These are phyloP conservation scores for Crotalus viridis DNA, from an alignment of 2,113 vertebrate species.

Conservation along the genomic window DNA sequence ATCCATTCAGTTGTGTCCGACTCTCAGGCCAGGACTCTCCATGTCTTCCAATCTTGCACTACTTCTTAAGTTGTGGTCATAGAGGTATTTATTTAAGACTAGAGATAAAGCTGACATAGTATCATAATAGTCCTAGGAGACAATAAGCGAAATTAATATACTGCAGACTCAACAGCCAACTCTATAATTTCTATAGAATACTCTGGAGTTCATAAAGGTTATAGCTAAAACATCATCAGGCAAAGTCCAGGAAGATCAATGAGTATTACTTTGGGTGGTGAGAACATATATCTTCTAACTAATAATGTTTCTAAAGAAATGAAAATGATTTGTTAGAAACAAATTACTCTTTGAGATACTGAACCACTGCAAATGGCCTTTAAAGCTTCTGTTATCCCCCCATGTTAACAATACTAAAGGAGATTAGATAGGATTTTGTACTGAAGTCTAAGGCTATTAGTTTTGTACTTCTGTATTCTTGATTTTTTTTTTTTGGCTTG, in stretches of 20 bases:
- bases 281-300: neutral
- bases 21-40: neutral
- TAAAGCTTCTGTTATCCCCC: neutral
- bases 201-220: neutral
- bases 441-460: neutral
- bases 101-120: neutral
- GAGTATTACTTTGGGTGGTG: neutral
- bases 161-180: neutral
- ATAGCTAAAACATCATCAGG: neutral
- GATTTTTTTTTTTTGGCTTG: neutral
- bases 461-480: neutral
- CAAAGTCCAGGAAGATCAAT: neutral
- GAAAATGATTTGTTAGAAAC: neutral
- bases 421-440: neutral
- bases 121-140: neutral
- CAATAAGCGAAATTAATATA: neutral
- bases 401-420: neutral
- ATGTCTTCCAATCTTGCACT: neutral
- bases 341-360: neutral
- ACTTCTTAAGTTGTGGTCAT: neutral
- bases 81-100: neutral
- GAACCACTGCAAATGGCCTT: neutral
- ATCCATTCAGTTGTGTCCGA: neutral
- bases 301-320: neutral
- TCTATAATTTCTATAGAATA: neutral